Base-by-base conservation (phyloP, 1,140 invertebrate genomes). In the Caerostris extrusa region DNA sequence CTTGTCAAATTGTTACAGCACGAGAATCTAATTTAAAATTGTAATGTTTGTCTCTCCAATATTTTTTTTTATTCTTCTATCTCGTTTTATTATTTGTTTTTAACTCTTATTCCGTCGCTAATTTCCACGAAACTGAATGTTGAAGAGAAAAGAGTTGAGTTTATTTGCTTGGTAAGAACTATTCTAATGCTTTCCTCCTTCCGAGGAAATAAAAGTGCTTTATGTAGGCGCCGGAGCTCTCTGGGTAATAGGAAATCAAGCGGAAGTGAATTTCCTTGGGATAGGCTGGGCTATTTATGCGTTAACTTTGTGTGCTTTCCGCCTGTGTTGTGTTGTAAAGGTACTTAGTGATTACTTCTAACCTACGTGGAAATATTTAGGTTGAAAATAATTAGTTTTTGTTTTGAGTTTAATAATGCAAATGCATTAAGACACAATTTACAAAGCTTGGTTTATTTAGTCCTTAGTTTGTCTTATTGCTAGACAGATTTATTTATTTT, bases 1-100 rank as follows among this genome's bases (percentile, higher is more conserved):
- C 90, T 91, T 91, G 90, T 91, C 90, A 91, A 91, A 91, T 91
- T 91, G 90, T 91, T 91, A n/a, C 90, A 50, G 71, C 34, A 34
- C 34, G 34, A 12, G 57, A 82, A 91, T 91, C 90, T 91, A 91
- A 91, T 91, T 91, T 91, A 53, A 91, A 91, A 91, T 56, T 91
- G 64, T 91, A 91, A 91, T 91, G 71, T 61, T 61, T 55, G 50
- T 55, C 55, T 71, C 71, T 90, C 34, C 5, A 10, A 12, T 34
- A 81, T 56, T 10, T 34, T 12, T 12, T 17, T 14, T 7, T n/a
- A n/a, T n/a, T n/a, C n/a, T n/a, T n/a, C n/a, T n/a, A n/a, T n/a
- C 4, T 4, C 12, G 34, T 34, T 82, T 58, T 91, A 14, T 61
- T 89, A 50, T 91, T 91, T 82, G 77, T 61, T 82, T 82, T 82